A percentile compares a stretch with the other conserved stretches of the same genome.
Evolutionary conservation across 2,797 vertebrate species (phyloP).

Genomic region (Anguilla marmorata): DNA sequence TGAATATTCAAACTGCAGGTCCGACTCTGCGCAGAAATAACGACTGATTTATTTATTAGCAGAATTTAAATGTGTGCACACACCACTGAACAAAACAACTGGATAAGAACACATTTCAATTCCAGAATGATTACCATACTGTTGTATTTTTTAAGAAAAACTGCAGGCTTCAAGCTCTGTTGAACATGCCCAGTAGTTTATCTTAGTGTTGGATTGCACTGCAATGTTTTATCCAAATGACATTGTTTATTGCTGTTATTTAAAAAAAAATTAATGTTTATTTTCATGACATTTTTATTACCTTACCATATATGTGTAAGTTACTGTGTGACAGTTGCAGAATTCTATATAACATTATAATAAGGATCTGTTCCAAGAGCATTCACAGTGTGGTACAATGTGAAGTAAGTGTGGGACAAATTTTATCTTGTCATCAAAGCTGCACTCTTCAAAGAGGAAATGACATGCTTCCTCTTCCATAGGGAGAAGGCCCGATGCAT

Average conservation of each 20-base stretch:
- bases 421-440: no score
- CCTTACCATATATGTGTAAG: not conserved
- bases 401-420: not conserved
- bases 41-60: conserved; percentile 69
- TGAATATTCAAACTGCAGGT: conserved; percentile 68
- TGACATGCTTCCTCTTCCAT: not conserved
- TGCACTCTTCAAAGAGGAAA: not conserved
- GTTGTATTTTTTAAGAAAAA: not conserved
- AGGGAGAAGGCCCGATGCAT: not conserved
- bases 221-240: not conserved
- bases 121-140: not conserved
- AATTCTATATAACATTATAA: not conserved
- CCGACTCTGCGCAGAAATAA: conserved; percentile 61
- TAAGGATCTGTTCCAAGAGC: not conserved
- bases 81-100: conserved; percentile 38
- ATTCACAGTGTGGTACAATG: not conserved
- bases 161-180: not conserved
- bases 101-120: not conserved
- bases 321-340: not conserved
- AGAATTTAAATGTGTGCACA: conserved; percentile 52
- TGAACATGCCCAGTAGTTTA: not conserved
- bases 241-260: not conserved
- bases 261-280: not conserved
- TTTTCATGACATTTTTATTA: not conserved
- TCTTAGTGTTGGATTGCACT: not conserved